These are phyloP conservation scores for Knipowitschia caucasica DNA, from an alignment of 2,797 vertebrate genomes.

Conservation along the genomic window DNA sequence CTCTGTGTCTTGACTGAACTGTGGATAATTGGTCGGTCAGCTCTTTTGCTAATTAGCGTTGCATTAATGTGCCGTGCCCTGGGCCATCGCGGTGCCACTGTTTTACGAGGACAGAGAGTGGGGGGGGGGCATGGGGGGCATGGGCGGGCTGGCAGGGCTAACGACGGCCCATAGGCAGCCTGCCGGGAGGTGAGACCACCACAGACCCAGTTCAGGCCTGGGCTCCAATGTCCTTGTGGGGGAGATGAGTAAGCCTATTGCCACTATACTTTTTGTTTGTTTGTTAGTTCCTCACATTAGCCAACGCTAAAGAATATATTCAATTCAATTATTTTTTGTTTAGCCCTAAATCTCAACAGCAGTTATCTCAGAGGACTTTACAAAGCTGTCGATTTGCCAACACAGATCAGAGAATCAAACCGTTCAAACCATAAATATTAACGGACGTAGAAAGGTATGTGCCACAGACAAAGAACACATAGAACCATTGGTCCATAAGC, in stretches of 20 bases:
- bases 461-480: too few relatives aligned
- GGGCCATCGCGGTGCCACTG: slow-evolving; percentile 46
- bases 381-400: too few relatives aligned
- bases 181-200: slow-evolving; percentile 51
- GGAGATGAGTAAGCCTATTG: slow-evolving; percentile 8
- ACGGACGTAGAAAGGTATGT: too few relatives aligned
- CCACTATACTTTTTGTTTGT: neutral
- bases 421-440: too few relatives aligned
- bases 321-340: too few relatives aligned
- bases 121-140: neutral
- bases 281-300: too few relatives aligned
- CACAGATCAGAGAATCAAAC: too few relatives aligned
- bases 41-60: slow-evolving; percentile 75
- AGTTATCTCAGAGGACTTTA: too few relatives aligned
- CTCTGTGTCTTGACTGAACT: slow-evolving; percentile 69
- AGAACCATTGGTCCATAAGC: too few relatives aligned
- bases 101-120: slow-evolving; percentile 22
- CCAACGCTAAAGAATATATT: too few relatives aligned
- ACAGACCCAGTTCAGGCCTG: slow-evolving; percentile 38
- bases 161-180: slow-evolving; percentile 53
- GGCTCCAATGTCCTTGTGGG: slow-evolving; percentile 52
- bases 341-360: too few relatives aligned
- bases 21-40: slow-evolving; percentile 76
- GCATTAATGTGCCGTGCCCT: slow-evolving; percentile 66
- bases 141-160: slow-evolving; percentile 54